Evolutionary conservation across 2,113 vertebrate species (phyloP).

Genomic region (Aphelocoma coerulescens): DNA sequence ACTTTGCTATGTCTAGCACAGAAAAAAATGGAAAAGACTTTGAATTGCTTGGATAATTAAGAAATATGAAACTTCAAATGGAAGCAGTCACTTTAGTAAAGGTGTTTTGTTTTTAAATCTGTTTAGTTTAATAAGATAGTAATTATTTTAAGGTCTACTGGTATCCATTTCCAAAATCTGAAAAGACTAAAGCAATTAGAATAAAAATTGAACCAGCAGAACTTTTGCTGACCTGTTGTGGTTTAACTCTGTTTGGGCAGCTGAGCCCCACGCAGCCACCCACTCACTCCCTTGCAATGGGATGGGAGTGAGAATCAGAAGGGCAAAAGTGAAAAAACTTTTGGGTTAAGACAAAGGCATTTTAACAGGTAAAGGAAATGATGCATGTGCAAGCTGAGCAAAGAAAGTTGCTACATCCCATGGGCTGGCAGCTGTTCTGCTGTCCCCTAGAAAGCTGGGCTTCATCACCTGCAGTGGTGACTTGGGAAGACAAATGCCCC

Average conservation of each 20-base stretch:
- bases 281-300: fast-evolving
- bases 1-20: neutral
- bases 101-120: neutral
- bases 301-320: neutral
- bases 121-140: neutral
- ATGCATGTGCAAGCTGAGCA: neutral
- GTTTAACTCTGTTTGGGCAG: neutral
- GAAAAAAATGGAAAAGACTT: neutral
- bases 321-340: neutral
- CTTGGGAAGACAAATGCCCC: neutral
- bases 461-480: fast-evolving
- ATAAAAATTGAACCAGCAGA: neutral
- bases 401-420: neutral
- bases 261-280: neutral
- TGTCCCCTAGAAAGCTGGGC: fast-evolving
- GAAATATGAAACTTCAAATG: neutral
- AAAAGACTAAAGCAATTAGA: neutral
- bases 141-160: neutral
- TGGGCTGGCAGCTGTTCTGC: neutral
- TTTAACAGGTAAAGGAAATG: neutral
- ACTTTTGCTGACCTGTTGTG: neutral
- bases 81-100: neutral
- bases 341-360: neutral
- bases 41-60: neutral
- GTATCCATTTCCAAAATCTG: neutral